Evolutionary conservation across 1,140 invertebrate species (phyloP), one percentile per base, ranked within the genome.

Genomic region (Drosophila trapezifrons): DNA sequence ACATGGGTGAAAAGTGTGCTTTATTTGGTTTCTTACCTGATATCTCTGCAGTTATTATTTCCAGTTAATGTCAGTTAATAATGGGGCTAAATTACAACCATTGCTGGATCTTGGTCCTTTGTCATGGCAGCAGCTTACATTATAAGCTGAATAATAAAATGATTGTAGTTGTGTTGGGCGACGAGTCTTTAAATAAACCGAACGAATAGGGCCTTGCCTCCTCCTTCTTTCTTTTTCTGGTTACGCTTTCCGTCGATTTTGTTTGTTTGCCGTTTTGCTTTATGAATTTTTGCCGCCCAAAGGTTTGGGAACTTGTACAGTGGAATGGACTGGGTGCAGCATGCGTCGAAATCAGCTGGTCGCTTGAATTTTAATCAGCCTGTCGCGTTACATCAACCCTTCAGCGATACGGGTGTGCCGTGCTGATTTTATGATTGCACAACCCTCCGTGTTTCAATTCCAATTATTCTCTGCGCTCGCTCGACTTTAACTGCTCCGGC

Each of bases 121-220:
- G 32, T 63, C 40, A 49, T 58, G 49, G 22, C 35, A 20, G 40
- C 58, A 57, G 54, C 43, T 79, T 76, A 84, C 80, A 83, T 82
- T 76, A 55, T 65, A 55, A 22, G 55, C 56, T 29, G 35, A 25
- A 43, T 59, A 29, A 59, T 43, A 59, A 42, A 73, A 55, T 47
- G 9, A 46, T 42, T 59, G 52, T 37, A 29, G 60, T 62, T 45
- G 38, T 45, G 38, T 56, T 27, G 35, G n/a, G 15, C 13, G 25
- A 25, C 49, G 59, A 64, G 56, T 77, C 56, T 80, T 81, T 32
- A 35, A 63, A 78, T 45, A 66, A 60, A 59, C 45, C 66, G 56
- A 65, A 65, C 12, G 43, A 40, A 22, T 55, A 54, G 65, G 37
- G 42, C 20, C 40, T 18, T 64, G 10, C 40, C 60, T 67, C n/a